Evolutionary conservation across 1,140 invertebrate genomes (phyloP), one percentile per base, ranked within the genome.

Genomic region (Scaptomyza hsui): DNA sequence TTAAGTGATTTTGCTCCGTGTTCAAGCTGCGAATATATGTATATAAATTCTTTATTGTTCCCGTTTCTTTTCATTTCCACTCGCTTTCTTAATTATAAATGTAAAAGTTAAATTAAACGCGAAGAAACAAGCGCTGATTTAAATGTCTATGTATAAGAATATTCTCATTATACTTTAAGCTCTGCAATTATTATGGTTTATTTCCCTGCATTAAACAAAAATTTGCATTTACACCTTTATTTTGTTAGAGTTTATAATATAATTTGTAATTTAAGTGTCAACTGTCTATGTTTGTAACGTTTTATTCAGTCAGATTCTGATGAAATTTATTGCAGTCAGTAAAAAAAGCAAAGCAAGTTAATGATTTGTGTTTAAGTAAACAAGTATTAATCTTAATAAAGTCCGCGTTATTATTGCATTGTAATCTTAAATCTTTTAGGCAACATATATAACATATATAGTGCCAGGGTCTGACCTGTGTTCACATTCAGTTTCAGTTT

Each of bases 1-100:
- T 85, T 77, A 85, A 86, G 77, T 88, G 74, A 81, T 76, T 77
- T 67, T 71, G 4, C 62, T 47, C 37, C 35, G 16, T 9, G 26
- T 18, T 24, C 45, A 51, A 61, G 41, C 53, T 69, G 35, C 16
- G 53, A 45, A 59, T 72, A 12, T 45, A 21, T 21, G 53, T 39
- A 59, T 72, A 12, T 45, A 21, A 2, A 69, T 74, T 42, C 47
- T 67, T 32, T 41, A 44, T 51, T 63, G 52, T 37, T 42, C 32
- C 15, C 4, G 19, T 5, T 26, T 21, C 9, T 65, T 73, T 44
- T 68, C 63, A 63, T 72, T 76, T 81, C 35, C n/a, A 41, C 16
- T 42, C 16, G 26, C 26, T 59, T 32, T 29, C 26, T 45, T 59
- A 59, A 59, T 59, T 37, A 4, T 59, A 71, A 67, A 64, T 63